Evolutionary conservation across 2,113 vertebrate species (phyloP).

Genomic region (Rhizomys pruinosus): DNA sequence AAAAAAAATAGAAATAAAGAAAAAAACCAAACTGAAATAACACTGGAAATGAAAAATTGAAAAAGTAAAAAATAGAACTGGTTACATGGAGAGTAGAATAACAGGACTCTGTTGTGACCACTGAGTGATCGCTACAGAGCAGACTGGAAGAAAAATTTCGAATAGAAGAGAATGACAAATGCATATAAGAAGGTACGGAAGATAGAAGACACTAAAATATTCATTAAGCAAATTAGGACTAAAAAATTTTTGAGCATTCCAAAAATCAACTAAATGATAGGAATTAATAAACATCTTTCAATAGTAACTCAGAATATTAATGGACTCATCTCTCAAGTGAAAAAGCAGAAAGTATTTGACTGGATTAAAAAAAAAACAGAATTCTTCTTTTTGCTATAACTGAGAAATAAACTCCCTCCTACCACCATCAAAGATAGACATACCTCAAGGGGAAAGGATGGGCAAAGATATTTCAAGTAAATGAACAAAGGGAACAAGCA

Average conservation of each 20-base stretch:
- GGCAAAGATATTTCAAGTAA: not conserved
- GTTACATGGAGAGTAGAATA: not conserved
- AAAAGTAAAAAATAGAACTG: not conserved
- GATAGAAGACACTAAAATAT: not conserved
- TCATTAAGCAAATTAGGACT: not conserved
- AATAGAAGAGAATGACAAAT: not conserved
- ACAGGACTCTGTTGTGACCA: not conserved
- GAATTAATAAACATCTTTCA: not conserved
- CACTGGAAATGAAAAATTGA: not conserved
- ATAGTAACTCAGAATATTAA: not conserved
- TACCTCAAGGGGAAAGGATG: not conserved
- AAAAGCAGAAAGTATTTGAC: not conserved
- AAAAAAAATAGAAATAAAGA: not conserved
- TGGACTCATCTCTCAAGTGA: not conserved
- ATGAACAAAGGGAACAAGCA: not conserved
- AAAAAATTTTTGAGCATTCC: not conserved
- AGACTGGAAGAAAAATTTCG: not conserved
- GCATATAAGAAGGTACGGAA: not conserved
- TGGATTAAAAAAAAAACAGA: not conserved
- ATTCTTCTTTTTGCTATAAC: not conserved
- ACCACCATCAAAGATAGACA: not conserved
- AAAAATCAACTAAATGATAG: not conserved
- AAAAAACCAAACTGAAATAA: not conserved
- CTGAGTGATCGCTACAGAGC: not conserved
- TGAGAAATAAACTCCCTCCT: not conserved